Percentiles rank a stretch among this genome's conserved stretches.
These are phyloP conservation scores for Leucopternis melanops DNA, from an alignment of 2,113 vertebrate genomes.

Conservation along the genomic window DNA sequence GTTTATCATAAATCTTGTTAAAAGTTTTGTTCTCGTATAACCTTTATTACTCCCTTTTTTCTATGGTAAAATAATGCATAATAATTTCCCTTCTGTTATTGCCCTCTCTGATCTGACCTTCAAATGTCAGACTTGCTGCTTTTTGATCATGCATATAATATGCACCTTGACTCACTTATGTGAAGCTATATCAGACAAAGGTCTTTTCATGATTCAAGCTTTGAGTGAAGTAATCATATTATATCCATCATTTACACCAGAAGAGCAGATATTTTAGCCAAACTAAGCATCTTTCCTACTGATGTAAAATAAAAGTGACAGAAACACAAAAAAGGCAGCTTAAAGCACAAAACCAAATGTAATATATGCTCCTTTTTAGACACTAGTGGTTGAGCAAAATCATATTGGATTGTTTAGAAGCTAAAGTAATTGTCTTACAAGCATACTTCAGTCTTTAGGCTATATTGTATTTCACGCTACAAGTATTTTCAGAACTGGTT, in stretches of 20 bases:
- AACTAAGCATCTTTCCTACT: background rate
- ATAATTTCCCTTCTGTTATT: constrained; percentile 32
- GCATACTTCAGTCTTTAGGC: background rate
- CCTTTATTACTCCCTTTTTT: constrained; percentile 4
- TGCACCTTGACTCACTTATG: constrained; percentile 29
- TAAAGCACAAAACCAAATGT: background rate
- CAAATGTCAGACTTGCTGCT: constrained; percentile 60
- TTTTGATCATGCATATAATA: constrained; percentile 50
- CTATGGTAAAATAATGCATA: constrained; percentile 42
- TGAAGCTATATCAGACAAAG: constrained; percentile 32
- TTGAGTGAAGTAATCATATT: constrained; percentile 34
- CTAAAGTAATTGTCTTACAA: background rate
- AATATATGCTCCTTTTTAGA: background rate
- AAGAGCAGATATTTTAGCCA: background rate
- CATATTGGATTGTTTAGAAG: background rate
- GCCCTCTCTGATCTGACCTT: constrained; percentile 60
- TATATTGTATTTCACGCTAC: background rate
- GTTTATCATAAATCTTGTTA: constrained; percentile 3
- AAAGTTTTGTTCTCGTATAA: background rate
- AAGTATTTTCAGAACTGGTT: background rate
- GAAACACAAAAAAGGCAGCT: background rate
- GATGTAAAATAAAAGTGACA: constrained; percentile 17
- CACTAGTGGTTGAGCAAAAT: background rate
- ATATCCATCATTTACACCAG: background rate
- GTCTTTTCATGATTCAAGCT: constrained; percentile 20